Percentiles rank a stretch among this genome's conserved stretches.
These are phyloP conservation scores for Smittia sp. DNA, from an alignment of 2,888 invertebrate species.

Conservation along the genomic window DNA sequence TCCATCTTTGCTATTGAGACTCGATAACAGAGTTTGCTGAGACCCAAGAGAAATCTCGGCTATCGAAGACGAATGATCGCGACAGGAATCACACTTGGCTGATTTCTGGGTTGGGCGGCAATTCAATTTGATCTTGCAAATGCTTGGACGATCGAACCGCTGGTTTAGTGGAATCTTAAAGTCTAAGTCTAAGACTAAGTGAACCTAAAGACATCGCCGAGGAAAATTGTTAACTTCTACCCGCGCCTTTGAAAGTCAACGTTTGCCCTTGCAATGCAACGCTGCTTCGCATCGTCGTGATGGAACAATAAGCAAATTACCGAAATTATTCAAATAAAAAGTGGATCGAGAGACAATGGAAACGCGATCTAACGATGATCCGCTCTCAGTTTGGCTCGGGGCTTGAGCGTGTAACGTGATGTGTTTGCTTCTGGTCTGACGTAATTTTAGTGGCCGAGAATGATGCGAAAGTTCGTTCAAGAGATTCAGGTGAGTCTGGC, in stretches of 20 bases:
- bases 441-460: neutral
- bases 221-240: no score
- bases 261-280: no score
- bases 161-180: no score
- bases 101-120: neutral
- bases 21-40: no score
- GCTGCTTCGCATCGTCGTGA: neutral
- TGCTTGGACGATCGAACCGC: no score
- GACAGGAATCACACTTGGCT: neutral
- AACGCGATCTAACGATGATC: neutral
- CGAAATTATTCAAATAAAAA: conserved; percentile 28
- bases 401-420: neutral
- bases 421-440: neutral
- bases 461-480: neutral
- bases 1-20: no score
- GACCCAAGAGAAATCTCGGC: no score
- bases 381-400: neutral
- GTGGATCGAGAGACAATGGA: conserved; percentile 11
- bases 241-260: no score
- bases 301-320: conserved; percentile 29
- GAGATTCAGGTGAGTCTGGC: conserved; percentile 13
- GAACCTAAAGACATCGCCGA: no score
- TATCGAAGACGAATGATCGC: neutral
- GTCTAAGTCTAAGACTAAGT: no score
- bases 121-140: no score